Base-by-base conservation (phyloP, 1,140 invertebrate genomes). In the Halictus rubicundus region DNA sequence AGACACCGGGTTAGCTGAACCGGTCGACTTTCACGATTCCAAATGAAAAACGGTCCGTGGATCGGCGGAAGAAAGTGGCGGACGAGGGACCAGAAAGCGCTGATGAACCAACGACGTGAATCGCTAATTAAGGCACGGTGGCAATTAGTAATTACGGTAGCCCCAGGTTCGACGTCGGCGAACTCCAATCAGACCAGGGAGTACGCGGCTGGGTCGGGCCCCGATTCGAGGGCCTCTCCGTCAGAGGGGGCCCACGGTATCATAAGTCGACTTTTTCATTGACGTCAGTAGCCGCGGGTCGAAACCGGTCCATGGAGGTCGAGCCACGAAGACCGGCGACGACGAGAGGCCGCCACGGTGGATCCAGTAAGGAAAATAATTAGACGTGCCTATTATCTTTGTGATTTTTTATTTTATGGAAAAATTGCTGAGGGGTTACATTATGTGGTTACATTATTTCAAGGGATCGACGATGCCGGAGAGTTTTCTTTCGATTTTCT, bases 111-210 rank as follows among this genome's bases (percentile, higher is more conserved):
- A 57, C 73, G 65, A 84, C 46, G 57, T 68, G 90, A 88, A 90
- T 90, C 82, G 79, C 85, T 91, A 90, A 91, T 91, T 89, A 83
- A 86, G 81, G 81, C 85, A 83, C 83, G 76, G 82, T 81, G 80
- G 89, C 90, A 90, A 91, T 90, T 91, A 88, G 87, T 90, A 90
- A 91, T 91, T 90, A 91, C 86, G 78, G 85, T 83, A 86, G 85
- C 83, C 54, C 76, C 72, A 73, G 78, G 80, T 57, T 82, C 81
- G 52, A 65, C 64, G 68, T 65, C 57, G 60, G 68, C 19, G 23
- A 63, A 63, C 52, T 37, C 37, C 70, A 78, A 82, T 84, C 74
- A 73, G 32, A 82, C 14, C 27, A 52, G 49, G 5, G 49, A 16
- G 19, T 14, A 16, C 49, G 19, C 16, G 49, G 16, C 49, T 16